phyloP scores from a whole-genome alignment of 1,140 invertebrate species.

The Teleopsis dalmanni region DNA sequence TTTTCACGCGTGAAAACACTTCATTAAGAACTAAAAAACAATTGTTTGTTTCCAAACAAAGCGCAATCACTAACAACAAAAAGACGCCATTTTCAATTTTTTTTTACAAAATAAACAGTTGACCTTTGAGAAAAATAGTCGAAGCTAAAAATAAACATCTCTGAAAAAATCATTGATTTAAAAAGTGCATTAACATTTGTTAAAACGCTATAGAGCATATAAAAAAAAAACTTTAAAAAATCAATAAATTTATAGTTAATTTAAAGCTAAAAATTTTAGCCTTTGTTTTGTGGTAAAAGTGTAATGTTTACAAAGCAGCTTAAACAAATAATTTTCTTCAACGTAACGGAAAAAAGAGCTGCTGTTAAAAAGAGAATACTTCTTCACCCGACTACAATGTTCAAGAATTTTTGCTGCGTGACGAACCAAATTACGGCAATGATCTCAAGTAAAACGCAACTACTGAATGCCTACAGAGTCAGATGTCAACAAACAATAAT shows the following conservation, averaged over 20 bases:
- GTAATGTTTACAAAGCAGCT: conserved; percentile 28
- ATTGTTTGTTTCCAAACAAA: conserved; percentile 6
- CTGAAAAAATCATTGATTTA: too few species aligned
- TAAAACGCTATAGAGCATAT: too few species aligned
- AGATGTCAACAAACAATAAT: conserved; percentile 8
- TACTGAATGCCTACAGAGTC: conserved; percentile 10
- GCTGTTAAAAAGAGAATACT: conserved; percentile 65
- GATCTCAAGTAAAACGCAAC: conserved; percentile 42
- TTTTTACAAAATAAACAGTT: too few species aligned
- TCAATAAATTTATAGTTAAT: too few species aligned
- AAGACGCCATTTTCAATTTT: conserved; percentile 14
- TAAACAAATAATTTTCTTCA: conserved; percentile 14
- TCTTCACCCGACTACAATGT: conserved; percentile 74
- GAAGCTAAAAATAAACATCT: too few species aligned
- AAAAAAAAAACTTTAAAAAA: too few species aligned
- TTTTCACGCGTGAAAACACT: too few species aligned
- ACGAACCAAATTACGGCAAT: conserved; percentile 10
- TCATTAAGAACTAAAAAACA: not conserved
- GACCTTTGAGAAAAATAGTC: too few species aligned
- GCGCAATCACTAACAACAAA: not conserved
- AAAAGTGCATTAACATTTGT: too few species aligned
- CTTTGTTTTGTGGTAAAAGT: conserved; percentile 15
- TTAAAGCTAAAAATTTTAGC: too few species aligned
- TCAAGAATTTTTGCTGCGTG: conserved; percentile 51
- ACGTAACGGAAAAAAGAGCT: conserved; percentile 22